Evolutionary conservation across 1,140 invertebrate genomes (phyloP), one percentile per base, ranked within the genome.

Genomic region (Berghia stephanieae): DNA sequence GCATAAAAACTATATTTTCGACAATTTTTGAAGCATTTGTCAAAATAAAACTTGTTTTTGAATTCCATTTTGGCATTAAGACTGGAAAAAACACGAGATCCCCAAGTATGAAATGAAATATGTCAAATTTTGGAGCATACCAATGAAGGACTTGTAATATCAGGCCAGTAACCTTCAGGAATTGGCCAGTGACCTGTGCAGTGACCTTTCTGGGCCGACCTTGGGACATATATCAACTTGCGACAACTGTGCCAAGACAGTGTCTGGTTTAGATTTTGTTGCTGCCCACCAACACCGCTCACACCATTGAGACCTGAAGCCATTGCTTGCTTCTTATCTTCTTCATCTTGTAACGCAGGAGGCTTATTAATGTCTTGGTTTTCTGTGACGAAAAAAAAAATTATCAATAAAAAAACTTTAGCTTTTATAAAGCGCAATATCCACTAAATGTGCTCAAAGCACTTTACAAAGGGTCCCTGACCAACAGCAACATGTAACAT

Each of bases 141-240:
- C 86, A 97, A 87, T 2, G 93, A 81, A 42, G 84, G 93, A 34
- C 93, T 93, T 82, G 93, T 94, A 0, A 94, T 91, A 88, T 99
- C 98, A 0, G 97, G 97, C 94, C 98, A 97, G 88, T 97, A 99
- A 0, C 96, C 94, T 89, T 99, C 98, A 0, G 98, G 98, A 84
- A 99, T 96, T 1, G 98, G 98, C 98, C 98, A 99, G 89, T 98
- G 98, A 31, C 96, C 97, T 75, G 95, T 94, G 66, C 95, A 94
- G 86, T 96, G 98, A 21, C 95, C 96, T 81, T 88, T 98, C 86
- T 96, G 96, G 10, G 95, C 94, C 43, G 94, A 95, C 82, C 96
- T 92, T 27, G 96, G 96, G 18, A 98, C 97, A 87, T 97, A 98
- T 83, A 99, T 98, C 83, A 97, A 83, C 67, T 81, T 93, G 72